Evolutionary conservation across 1,140 invertebrate genomes (phyloP), one percentile per base, ranked within the genome.

Genomic region (Calliphora vicina): DNA sequence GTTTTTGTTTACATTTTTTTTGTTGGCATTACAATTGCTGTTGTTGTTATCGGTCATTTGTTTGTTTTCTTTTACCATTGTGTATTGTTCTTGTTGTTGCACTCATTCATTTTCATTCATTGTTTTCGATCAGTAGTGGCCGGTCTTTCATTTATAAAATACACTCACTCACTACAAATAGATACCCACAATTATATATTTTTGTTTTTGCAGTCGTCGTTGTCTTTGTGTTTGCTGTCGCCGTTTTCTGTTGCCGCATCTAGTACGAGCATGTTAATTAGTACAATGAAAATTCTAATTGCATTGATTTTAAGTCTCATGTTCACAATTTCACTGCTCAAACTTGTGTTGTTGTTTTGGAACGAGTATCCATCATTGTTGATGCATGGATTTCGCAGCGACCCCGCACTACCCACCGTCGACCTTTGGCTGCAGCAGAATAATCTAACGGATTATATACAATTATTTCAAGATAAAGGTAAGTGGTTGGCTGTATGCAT

Each of bases 351-450:
- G 86, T 87, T 88, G 84, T 85, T 90, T 85, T 90, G 88, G 89
- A 83, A 87, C 76, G 85, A 83, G 74, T 85, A 87, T 86, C 88
- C 86, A 17, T 45, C 82, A 50, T 78, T 27, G 67, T 72, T 27
- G 72, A 78, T 85, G 85, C 83, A 85, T 72, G 82, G 73, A 23
- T 82, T 73, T 42, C 67, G 78, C 13, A 67, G 81, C 45, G 71
- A 84, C 61, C n/a, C 57, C 43, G 5, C 81, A 78, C 78, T 85
- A 67, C 84, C 83, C 71, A 85, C 84, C n/a, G 94, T 94, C 67
- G 94, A 95, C 84, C 91, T 93, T 86, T 96, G 95, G 95, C 89
- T 96, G 72, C 92, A 93, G 74, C 93, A 95, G 87, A 95, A 94
- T 88, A 92, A 94, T 81, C 91, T 96, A 27, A 90, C 92, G 27